Conservation (phyloP, 2,888 invertebrate species). For the Hirtodrosophila duncani region DNA sequence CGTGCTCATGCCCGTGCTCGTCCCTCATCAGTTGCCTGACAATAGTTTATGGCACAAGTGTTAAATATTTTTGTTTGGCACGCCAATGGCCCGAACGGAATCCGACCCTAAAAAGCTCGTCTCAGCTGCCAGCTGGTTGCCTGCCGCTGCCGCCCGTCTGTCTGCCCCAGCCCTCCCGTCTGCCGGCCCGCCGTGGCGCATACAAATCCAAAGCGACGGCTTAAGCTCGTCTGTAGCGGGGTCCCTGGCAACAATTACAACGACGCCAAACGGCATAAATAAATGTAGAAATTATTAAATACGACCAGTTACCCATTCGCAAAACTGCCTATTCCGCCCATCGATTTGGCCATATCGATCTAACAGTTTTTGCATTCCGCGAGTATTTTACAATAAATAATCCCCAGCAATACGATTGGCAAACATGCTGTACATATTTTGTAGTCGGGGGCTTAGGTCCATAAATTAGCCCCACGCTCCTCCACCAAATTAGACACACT, state of each 20-base stretch:
- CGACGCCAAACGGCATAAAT: constrained; percentile 57
- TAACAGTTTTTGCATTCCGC: constrained; percentile 47
- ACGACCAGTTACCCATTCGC: constrained; percentile 57
- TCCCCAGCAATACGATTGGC: constrained; percentile 31
- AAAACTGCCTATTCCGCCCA: constrained; percentile 20
- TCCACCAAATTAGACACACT: constrained; percentile 51
- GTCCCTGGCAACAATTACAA: constrained; percentile 53
- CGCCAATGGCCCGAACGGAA: constrained; percentile 47
- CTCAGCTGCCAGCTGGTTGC: constrained; percentile 5
- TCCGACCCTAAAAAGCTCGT: background rate
- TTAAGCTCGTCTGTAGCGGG: constrained; percentile 32
- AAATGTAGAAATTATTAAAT: constrained; percentile 69
- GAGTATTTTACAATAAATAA: constrained; percentile 67
- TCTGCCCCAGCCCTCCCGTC: background rate
- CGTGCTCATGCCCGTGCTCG: background rate
- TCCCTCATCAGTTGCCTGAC: constrained; percentile 43
- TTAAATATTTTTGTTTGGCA: constrained; percentile 70
- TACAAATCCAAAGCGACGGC: constrained; percentile 45
- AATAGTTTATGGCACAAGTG: constrained; percentile 68
- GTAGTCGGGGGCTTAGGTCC: constrained; percentile 10
- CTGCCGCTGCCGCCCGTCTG: too few species aligned
- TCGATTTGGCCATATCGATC: constrained; percentile 58
- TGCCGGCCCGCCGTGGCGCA: background rate
- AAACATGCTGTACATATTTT: constrained; percentile 20
- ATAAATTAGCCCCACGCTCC: constrained; percentile 45